Evolutionary conservation across 1,140 invertebrate species (phyloP).

Genomic region (Idris sp.): DNA sequence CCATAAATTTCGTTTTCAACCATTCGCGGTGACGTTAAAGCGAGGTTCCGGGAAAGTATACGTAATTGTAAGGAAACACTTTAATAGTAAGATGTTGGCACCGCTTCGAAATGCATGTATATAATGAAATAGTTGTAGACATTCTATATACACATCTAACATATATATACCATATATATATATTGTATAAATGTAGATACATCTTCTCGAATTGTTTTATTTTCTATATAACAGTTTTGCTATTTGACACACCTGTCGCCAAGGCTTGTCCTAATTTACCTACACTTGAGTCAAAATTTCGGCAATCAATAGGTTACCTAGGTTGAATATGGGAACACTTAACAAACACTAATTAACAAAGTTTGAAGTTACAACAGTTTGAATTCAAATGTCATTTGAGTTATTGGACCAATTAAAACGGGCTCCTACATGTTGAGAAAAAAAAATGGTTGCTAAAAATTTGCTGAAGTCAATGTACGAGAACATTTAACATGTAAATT

Average conservation of each 20-base stretch:
- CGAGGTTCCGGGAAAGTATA: slow-evolving; percentile 14
- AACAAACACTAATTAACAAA: slow-evolving; percentile 54
- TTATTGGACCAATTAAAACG: slow-evolving; percentile 25
- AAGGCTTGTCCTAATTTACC: slow-evolving; percentile 23
- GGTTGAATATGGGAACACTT: slow-evolving; percentile 38
- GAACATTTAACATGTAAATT: slow-evolving; percentile 5
- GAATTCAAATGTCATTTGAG: slow-evolving; percentile 5
- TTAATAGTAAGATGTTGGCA: too few species aligned
- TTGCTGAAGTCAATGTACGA: not conserved
- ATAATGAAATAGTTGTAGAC: too few species aligned
- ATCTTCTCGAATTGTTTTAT: slow-evolving; percentile 34
- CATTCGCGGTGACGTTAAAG: slow-evolving; percentile 24
- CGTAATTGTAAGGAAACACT: too few species aligned
- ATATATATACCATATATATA: slow-evolving; percentile 1
- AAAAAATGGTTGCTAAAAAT: too few species aligned
- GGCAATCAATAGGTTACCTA: slow-evolving; percentile 41
- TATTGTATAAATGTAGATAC: too few species aligned
- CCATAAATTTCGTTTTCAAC: slow-evolving; percentile 38
- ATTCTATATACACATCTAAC: too few species aligned
- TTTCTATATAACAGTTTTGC: slow-evolving; percentile 45
- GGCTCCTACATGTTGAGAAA: not conserved
- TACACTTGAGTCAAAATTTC: slow-evolving; percentile 37
- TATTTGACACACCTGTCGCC: slow-evolving; percentile 39
- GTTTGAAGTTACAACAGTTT: slow-evolving; percentile 39
- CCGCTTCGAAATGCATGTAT: slow-evolving; percentile 1